Evolutionary conservation across 2,797 vertebrate species (phyloP).

Genomic region (Neosalanx taihuensis): DNA sequence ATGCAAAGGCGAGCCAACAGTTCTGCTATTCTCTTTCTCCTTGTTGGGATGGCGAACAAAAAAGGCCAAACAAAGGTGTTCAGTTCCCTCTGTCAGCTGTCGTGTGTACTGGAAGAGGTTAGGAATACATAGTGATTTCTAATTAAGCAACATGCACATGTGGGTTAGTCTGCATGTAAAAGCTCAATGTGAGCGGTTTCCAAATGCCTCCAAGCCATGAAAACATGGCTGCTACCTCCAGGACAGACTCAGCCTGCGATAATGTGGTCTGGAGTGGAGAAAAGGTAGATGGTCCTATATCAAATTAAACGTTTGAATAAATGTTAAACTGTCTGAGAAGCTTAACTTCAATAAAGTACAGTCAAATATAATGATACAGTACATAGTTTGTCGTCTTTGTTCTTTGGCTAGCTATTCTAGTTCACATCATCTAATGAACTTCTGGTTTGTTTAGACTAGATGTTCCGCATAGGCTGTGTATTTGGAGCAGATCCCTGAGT

Average conservation of each 20-base stretch:
- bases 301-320: no score
- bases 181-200: background rate
- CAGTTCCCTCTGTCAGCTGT: background rate
- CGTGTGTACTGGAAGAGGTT: background rate
- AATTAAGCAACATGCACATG: background rate
- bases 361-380: background rate
- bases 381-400: background rate
- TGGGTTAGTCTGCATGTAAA: background rate
- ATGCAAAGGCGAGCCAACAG: constrained; percentile 6
- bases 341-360: background rate
- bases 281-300: background rate
- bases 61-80: background rate
- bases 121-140: background rate
- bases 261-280: background rate
- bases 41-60: background rate
- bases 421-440: background rate
- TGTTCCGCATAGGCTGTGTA: constrained; percentile 4
- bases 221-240: background rate
- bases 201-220: background rate
- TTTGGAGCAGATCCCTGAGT: background rate
- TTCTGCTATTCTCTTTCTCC: background rate
- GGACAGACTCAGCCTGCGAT: background rate
- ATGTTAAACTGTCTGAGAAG: background rate
- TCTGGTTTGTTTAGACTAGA: background rate
- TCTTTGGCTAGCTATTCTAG: background rate